These are phyloP conservation scores for Telmatochromis bifrenatus DNA, from an alignment of 2,113 vertebrate species.

Conservation along the genomic window DNA sequence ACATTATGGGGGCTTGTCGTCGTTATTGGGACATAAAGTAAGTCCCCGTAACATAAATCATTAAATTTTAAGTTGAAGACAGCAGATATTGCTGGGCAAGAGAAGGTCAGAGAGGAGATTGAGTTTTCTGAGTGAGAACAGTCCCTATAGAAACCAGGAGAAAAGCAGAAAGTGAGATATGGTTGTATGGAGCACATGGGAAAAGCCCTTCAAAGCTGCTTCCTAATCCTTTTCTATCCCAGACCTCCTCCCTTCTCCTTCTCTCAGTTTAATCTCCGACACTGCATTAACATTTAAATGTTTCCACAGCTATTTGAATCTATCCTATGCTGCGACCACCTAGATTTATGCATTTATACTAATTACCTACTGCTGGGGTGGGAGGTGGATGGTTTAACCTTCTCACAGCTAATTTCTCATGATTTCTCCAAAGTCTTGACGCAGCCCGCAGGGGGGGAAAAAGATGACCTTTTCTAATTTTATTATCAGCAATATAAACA, in stretches of 20 bases:
- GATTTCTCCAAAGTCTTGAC: conserved; percentile 42
- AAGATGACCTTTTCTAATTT: conserved; percentile 66
- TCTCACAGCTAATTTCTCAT: conserved; percentile 64
- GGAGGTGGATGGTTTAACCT: conserved; percentile 60
- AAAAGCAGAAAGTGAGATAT: conserved; percentile 44
- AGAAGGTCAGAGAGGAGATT: conserved; percentile 65
- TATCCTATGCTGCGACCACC: conserved; percentile 28
- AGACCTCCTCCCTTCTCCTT: conserved; percentile 20
- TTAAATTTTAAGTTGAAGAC: not conserved
- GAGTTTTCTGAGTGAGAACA: conserved; percentile 47
- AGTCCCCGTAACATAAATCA: not conserved
- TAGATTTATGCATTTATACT: conserved; percentile 43
- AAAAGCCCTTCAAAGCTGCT: conserved; percentile 59
- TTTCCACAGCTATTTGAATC: conserved; percentile 44
- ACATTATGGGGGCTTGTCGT: not conserved
- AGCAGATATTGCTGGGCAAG: conserved; percentile 33
- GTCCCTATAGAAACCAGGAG: conserved; percentile 36
- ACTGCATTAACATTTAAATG: conserved; percentile 51
- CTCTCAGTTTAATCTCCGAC: conserved; percentile 55
- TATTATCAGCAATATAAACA: conserved; percentile 56
- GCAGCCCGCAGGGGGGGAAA: not conserved
- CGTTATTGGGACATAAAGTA: not conserved
- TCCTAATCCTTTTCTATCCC: conserved; percentile 53
- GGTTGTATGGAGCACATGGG: conserved; percentile 44
- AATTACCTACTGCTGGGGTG: conserved; percentile 45